Base-by-base conservation (phyloP, 2,113 vertebrate species). In the Chlorocebus sabaeus region DNA sequence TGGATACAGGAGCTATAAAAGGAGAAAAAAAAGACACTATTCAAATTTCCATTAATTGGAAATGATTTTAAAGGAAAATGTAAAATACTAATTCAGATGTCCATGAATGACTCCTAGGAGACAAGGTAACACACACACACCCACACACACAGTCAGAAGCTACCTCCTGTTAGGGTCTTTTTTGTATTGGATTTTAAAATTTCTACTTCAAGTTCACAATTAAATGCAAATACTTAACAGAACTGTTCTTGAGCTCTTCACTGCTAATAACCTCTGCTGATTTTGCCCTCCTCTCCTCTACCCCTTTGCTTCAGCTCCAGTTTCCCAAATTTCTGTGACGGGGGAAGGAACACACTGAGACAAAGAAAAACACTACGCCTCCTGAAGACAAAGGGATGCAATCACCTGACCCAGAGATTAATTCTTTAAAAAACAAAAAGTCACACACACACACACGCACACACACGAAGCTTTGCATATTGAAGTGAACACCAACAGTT, bases 1-100 rank as follows among this genome's bases (percentile, higher is more conserved):
- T 55, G 9, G 45, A 55, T 55, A 75, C 1, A 7, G 9, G 35
- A 5, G 1, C 2, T 57, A 32, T n/a, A 61, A 64, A 93, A 94
- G 40, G 13, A 72, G 32, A 40, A 43, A 50, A 84, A 90, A 50
- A 27, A 20, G n/a, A 1, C 22, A 72, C 84, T 67, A 52, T 78
- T 68, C 11, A 87, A 85, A 78, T 85, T 82, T 78, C 83, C 18
- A 12, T 67, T 48, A 82, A 82, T 25, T 89, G 57, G 25, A 89
- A 92, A 87, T 52, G 48, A 92, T 95, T 80, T 72, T 45, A 83
- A 92, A 72, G 35, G 18, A 83, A 93, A 96, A 89, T 57, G 6
- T 78, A 85, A 85, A 96, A 59, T 89, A 67, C 38, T 82, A 72
- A 80, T 61, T 92, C 64, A 87, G 80, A 68, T 92, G 61, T 83